Evolutionary conservation across 2,113 vertebrate species (phyloP).

Genomic region (Ramphastos sulfuratus): DNA sequence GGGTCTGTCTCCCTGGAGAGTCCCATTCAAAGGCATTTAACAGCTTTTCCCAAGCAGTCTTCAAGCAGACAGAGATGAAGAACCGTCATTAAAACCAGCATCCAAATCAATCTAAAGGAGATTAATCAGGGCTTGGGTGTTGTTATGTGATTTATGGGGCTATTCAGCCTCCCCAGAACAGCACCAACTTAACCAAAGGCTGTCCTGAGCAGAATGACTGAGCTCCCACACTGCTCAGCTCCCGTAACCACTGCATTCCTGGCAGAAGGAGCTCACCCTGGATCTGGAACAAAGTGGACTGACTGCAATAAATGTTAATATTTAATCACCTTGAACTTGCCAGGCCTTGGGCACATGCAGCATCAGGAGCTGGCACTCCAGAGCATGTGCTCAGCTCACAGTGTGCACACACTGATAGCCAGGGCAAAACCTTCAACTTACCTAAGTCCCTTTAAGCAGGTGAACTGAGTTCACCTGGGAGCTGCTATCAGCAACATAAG

Average conservation of each 20-base stretch:
- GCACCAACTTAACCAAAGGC: neutral
- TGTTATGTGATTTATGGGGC: neutral
- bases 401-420: neutral
- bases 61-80: neutral
- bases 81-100: neutral
- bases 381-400: neutral
- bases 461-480: neutral
- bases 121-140: neutral
- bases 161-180: neutral
- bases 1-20: neutral
- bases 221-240: neutral
- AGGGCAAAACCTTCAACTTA: neutral
- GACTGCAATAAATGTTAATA: slow-evolving; percentile 26
- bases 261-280: neutral
- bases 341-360: neutral
- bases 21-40: neutral
- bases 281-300: neutral
- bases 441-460: neutral
- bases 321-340: neutral
- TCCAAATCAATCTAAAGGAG: neutral
- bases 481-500: neutral
- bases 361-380: accelerated
- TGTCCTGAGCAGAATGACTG: neutral
- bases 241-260: neutral
- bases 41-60: neutral